Evolutionary conservation across 2,797 vertebrate genomes (phyloP), one percentile per base, ranked within the genome.

Genomic region (Argya squamiceps): DNA sequence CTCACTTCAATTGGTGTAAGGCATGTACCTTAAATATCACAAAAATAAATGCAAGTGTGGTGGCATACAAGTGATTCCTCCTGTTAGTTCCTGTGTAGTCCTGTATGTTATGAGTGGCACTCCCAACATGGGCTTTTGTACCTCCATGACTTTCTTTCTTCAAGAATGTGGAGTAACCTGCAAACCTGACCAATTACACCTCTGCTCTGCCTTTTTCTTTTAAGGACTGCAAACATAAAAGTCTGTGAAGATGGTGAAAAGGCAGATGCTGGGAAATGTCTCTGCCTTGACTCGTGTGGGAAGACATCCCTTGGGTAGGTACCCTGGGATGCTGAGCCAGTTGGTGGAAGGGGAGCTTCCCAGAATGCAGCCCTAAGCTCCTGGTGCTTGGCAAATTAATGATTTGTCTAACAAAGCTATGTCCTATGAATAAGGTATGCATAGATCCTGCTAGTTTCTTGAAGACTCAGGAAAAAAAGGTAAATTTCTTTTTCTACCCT

Each of bases 241-340:
- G 12, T 59, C 24, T 26, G 39, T 59, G 43, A 78, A 64, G 37
- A 19, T 22, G 56, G 46, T 73, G 73, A 60, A 83, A 80, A 80
- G 19, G 64, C 26, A 49, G 23, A 39, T 79, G 8, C 20, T 84
- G 69, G 26, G 41, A 80, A 36, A 50, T 1, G 0, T 29, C 11
- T 67, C 41, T 92, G 43, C 46, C 30, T 50, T 2, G 2, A 22
- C 17, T 88, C 0, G 0, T 30, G n/a, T 44, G 62, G 46, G 24
- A 46, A 56, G 39, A 26, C 23, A 37, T 83, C 34, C 18, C 22
- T 73, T 4, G 3, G 11, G 17, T 58, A 44, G 50, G 27, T 87
- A 32, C 16, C 3, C 9, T 82, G 43, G 43, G 30, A n/a, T 85
- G 68, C 64, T 53, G 69, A 59, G 36, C n/a, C 23, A 2, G 0